Percentiles rank a stretch among this genome's conserved stretches.
phyloP scores from a whole-genome alignment of 2,113 vertebrate genomes.

The Eurypyga helias region DNA sequence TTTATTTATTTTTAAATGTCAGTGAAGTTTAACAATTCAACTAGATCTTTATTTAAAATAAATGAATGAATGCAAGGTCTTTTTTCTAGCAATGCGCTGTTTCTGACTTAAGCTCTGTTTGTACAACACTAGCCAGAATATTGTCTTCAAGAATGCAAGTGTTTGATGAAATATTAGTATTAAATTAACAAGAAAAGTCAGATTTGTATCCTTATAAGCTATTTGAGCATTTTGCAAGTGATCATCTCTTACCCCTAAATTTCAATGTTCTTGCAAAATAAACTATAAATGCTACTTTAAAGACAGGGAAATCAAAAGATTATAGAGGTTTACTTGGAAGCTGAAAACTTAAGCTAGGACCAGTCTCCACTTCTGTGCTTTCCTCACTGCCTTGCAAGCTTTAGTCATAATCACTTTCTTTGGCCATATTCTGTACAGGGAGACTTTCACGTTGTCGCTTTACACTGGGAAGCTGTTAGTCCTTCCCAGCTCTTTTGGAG shows the following conservation, averaged over 20 bases:
- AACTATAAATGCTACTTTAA: background rate
- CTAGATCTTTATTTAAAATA: background rate
- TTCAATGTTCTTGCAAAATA: background rate
- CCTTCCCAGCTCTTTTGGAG: background rate
- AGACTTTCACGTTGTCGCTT: background rate
- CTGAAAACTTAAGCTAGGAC: background rate
- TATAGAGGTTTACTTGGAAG: background rate
- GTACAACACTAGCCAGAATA: background rate
- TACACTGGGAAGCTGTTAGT: background rate
- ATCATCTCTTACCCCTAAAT: background rate
- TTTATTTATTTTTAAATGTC: background rate
- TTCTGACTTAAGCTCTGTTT: background rate
- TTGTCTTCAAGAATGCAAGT: background rate
- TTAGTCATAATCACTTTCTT: background rate
- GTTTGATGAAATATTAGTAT: background rate
- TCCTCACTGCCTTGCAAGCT: background rate
- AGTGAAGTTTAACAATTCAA: background rate
- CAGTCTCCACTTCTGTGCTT: background rate
- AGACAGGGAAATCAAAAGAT: background rate
- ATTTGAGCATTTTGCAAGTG: background rate
- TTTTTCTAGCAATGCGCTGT: background rate
- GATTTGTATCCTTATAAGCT: background rate
- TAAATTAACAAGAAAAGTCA: background rate
- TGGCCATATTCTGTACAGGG: background rate
- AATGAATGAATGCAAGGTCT: background rate